phyloP scores from a whole-genome alignment of 1,140 invertebrate genomes.

The Temnothorax curvispinosus region DNA sequence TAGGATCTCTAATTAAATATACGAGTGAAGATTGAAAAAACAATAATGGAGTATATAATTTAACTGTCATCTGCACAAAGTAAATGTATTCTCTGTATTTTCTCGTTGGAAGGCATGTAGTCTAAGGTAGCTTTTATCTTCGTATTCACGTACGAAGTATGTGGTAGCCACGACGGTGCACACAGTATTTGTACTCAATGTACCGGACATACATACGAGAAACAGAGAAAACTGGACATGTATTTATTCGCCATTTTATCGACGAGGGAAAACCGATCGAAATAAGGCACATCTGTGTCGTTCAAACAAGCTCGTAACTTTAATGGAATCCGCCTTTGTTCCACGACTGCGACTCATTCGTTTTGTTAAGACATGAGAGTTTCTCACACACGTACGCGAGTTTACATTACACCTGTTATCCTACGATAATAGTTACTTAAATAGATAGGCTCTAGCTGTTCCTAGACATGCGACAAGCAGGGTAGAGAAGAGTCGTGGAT shows the following conservation, averaged over 20 bases:
- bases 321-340: slow-evolving; percentile 32
- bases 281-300: slow-evolving; percentile 28
- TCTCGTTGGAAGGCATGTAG: slow-evolving; percentile 58
- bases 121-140: slow-evolving; percentile 67
- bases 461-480: slow-evolving; percentile 67
- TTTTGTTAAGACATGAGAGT: slow-evolving; percentile 13
- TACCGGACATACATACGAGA: not conserved
- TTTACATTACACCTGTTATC: slow-evolving; percentile 1
- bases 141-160: slow-evolving; percentile 32
- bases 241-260: slow-evolving; percentile 29
- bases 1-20: slow-evolving; percentile 50
- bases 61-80: slow-evolving; percentile 78
- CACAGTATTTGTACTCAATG: slow-evolving; percentile 52
- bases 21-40: slow-evolving; percentile 9
- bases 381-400: slow-evolving; percentile 34
- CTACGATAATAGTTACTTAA: slow-evolving; percentile 70
- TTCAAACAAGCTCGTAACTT: slow-evolving; percentile 24
- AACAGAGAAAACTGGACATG: slow-evolving; percentile 4
- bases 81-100: slow-evolving; percentile 71
- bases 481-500: slow-evolving; percentile 32
- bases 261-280: not conserved
- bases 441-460: slow-evolving; percentile 55
- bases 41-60: slow-evolving; percentile 38
- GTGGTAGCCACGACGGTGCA: slow-evolving; percentile 57
- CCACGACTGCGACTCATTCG: not conserved